Evolutionary conservation across 2,888 invertebrate genomes (phyloP).

Genomic region (Drosophila affinis): DNA sequence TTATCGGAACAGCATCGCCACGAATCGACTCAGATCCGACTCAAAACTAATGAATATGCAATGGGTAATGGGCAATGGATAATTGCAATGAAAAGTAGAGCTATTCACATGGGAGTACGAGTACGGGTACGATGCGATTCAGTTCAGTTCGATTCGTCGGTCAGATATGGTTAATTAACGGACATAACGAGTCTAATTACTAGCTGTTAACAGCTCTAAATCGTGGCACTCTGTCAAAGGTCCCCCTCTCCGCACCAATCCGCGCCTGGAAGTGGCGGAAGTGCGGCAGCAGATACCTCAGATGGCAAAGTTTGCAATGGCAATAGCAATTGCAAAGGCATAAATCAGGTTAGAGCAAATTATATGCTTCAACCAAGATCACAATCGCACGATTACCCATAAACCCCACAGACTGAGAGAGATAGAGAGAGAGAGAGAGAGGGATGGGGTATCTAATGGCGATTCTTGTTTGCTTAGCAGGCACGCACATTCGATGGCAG

Average conservation of each 20-base stretch:
- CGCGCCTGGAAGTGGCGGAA: not conserved
- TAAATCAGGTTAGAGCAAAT: conserved; percentile 65
- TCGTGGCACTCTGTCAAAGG: conserved; percentile 61
- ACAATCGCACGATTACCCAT: conserved; percentile 44
- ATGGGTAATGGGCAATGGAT: conserved; percentile 1
- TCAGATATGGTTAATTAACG: conserved; percentile 68
- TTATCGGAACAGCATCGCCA: conserved; percentile 20
- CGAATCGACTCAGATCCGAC: not conserved
- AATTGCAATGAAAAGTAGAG: conserved; percentile 36
- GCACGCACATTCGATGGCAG: conserved; percentile 67
- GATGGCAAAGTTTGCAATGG: conserved; percentile 35
- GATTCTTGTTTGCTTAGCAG: conserved; percentile 60
- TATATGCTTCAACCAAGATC: conserved; percentile 49
- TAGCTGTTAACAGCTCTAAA: conserved; percentile 74
- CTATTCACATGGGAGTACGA: not conserved
- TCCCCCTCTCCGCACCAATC: not conserved
- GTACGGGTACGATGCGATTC: conserved; percentile 3
- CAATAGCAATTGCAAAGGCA: conserved; percentile 34
- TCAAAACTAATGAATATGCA: conserved; percentile 65
- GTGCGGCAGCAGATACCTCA: conserved; percentile 25
- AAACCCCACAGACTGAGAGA: conserved; percentile 19
- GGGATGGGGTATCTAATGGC: conserved; percentile 21
- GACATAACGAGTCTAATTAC: conserved; percentile 70
- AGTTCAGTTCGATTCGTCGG: conserved; percentile 29
- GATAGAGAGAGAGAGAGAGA: not conserved